Percentiles rank a stretch among this genome's conserved stretches.
Conservation (phyloP, 1,140 invertebrate species). For the Drosophila sechellia region DNA sequence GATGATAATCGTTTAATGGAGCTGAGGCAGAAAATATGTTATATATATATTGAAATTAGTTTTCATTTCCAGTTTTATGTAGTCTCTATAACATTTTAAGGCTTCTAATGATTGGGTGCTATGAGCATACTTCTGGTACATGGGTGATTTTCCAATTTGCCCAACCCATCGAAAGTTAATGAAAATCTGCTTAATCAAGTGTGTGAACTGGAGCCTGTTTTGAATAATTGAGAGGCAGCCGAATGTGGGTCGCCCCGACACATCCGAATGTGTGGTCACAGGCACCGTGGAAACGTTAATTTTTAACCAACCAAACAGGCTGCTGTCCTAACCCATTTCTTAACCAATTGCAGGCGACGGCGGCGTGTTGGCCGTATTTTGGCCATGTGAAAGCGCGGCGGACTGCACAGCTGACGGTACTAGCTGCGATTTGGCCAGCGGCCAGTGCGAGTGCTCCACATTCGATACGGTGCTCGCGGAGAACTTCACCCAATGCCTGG, state of each 20-base stretch:
- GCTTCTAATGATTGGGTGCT: not conserved
- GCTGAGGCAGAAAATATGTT: not conserved
- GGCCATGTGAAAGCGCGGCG: conserved; percentile 75
- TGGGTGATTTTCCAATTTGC: not conserved
- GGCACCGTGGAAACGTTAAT: conserved; percentile 12
- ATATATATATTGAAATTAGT: no score
- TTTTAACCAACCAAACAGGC: conserved; percentile 17
- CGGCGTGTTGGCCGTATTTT: conserved; percentile 66
- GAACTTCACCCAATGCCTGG: conserved; percentile 74
- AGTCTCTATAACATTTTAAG: not conserved
- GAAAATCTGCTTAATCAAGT: not conserved
- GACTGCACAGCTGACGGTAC: conserved; percentile 78
- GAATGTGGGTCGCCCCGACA: conserved; percentile 28
- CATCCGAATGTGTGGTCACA: conserved; percentile 12
- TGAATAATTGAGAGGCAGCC: conserved; percentile 22
- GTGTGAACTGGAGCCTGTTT: conserved; percentile 2
- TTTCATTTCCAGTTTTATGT: no score
- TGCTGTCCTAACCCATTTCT: conserved; percentile 1
- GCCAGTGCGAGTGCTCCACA: conserved; percentile 63
- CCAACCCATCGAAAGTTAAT: not conserved
- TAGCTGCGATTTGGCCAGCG: conserved; percentile 55
- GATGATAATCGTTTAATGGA: no score
- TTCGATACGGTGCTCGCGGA: conserved; percentile 71
- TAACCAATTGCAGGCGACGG: conserved; percentile 51
- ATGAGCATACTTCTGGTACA: no score